These are phyloP conservation scores for Ptychadena robeensis DNA, from an alignment of 2,797 vertebrate species.

Conservation along the genomic window DNA sequence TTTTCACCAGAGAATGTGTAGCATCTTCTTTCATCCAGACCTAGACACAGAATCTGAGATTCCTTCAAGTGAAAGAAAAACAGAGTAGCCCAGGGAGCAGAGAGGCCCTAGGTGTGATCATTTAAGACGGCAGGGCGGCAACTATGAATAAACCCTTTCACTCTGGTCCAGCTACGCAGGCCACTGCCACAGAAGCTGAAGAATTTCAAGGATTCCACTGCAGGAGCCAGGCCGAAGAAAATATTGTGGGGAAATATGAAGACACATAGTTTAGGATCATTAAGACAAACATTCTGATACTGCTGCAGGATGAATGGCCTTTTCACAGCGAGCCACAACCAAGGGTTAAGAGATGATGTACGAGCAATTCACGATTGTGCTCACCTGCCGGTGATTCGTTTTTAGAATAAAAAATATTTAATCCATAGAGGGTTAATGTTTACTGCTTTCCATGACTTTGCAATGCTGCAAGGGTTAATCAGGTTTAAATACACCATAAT, in stretches of 20 bases:
- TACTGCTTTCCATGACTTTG: background rate
- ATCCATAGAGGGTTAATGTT: background rate
- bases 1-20: slow-evolving; percentile 10
- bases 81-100: slow-evolving; percentile 63
- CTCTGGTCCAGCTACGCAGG: slow-evolving; percentile 63
- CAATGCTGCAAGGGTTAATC: slow-evolving; percentile 5
- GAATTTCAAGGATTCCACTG: slow-evolving; percentile 67
- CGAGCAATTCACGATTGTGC: background rate
- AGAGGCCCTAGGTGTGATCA: slow-evolving; percentile 71
- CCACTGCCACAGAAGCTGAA: slow-evolving; percentile 66
- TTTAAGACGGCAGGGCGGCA: slow-evolving; percentile 70
- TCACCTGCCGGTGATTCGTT: background rate
- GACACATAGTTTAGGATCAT: slow-evolving; percentile 51
- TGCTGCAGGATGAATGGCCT: slow-evolving; percentile 28
- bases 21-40: slow-evolving; percentile 64
- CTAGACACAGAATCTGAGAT: slow-evolving; percentile 68
- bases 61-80: slow-evolving; percentile 73
- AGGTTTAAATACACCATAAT: background rate
- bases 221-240: slow-evolving; percentile 60
- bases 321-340: background rate
- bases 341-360: background rate
- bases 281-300: slow-evolving; percentile 11
- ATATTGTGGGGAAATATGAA: slow-evolving; percentile 54
- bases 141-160: slow-evolving; percentile 81
- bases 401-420: background rate